phyloP scores from a whole-genome alignment of 2,797 vertebrate genomes.

The Moxostoma hubbsi region DNA sequence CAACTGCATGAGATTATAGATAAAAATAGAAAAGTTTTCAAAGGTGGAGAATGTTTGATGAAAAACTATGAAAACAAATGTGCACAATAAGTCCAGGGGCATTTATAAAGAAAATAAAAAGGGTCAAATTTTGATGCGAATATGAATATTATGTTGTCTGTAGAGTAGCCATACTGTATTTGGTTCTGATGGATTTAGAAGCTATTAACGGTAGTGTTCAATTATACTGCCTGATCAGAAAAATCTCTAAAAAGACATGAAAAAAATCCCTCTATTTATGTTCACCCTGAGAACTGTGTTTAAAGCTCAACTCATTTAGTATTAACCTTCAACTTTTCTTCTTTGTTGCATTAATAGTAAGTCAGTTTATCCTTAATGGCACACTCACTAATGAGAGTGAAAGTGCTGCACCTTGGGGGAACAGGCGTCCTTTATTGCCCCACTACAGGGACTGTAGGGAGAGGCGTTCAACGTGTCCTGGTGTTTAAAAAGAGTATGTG shows the following conservation, averaged over 20 bases:
- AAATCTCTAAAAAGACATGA: constrained; percentile 22
- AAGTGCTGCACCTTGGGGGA: constrained; percentile 32
- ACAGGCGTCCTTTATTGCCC: constrained; percentile 34
- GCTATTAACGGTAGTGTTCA: background rate
- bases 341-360: constrained; percentile 55
- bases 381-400: constrained; percentile 52
- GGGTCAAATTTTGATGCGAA: no score
- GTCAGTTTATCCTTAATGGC: constrained; percentile 43
- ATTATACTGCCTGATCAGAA: constrained; percentile 20
- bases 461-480: constrained; percentile 15
- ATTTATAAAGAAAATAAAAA: background rate
- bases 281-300: constrained; percentile 43
- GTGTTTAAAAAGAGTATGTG: constrained; percentile 33
- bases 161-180: background rate
- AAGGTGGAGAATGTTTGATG: no score
- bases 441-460: constrained; percentile 2
- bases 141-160: background rate
- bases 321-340: constrained; percentile 48
- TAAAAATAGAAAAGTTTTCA: no score
- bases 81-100: background rate
- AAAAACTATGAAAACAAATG: background rate
- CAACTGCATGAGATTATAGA: no score
- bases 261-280: constrained; percentile 23
- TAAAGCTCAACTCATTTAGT: constrained; percentile 44
- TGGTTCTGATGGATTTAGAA: background rate